These are phyloP conservation scores for Oikopleura dioica DNA, from an alignment of 23 tunicate genomes.

Conservation along the genomic window DNA sequence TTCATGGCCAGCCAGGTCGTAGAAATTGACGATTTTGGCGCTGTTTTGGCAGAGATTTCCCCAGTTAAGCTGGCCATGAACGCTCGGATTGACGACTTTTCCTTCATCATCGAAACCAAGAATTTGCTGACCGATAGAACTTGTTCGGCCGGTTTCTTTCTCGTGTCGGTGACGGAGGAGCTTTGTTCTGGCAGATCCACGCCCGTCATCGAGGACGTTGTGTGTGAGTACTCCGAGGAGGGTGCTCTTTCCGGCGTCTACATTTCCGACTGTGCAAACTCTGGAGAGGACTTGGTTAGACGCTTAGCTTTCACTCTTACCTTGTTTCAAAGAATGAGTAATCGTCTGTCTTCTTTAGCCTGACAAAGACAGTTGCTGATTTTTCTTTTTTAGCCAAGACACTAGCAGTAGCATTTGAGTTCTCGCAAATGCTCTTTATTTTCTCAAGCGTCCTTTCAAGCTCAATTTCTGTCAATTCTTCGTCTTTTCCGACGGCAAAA, in stretches of 20 bases:
- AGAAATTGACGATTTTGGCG: slow-evolving; percentile 68
- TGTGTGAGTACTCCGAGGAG: slow-evolving; percentile 86
- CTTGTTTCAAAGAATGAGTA: too few species aligned
- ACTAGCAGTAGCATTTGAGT: too few species aligned
- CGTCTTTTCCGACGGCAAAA: too few species aligned
- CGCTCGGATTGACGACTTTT: slow-evolving; percentile 23
- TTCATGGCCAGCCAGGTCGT: slow-evolving; percentile 91
- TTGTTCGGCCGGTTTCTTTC: slow-evolving; percentile 84
- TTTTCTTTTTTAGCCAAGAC: too few species aligned
- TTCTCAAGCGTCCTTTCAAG: too few species aligned
- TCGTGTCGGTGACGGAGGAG: slow-evolving; percentile 88
- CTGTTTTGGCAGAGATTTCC: slow-evolving; percentile 54
- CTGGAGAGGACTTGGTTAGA: too few species aligned
- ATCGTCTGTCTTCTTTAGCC: too few species aligned
- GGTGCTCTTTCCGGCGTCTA: slow-evolving; percentile 89
- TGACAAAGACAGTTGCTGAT: too few species aligned
- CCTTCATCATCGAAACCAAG: slow-evolving; percentile 85
- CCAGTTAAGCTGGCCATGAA: not conserved
- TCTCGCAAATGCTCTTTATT: too few species aligned
- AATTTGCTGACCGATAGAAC: slow-evolving; percentile 76
- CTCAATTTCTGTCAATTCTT: too few species aligned
- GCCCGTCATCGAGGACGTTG: slow-evolving; percentile 62
- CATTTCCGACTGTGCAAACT: slow-evolving; percentile 75
- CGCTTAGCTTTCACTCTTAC: too few species aligned
- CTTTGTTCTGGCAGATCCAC: slow-evolving; percentile 61